Evolutionary conservation across 2,888 invertebrate genomes (phyloP), one percentile per base, ranked within the genome.

Genomic region (Cheilosia variabilis): DNA sequence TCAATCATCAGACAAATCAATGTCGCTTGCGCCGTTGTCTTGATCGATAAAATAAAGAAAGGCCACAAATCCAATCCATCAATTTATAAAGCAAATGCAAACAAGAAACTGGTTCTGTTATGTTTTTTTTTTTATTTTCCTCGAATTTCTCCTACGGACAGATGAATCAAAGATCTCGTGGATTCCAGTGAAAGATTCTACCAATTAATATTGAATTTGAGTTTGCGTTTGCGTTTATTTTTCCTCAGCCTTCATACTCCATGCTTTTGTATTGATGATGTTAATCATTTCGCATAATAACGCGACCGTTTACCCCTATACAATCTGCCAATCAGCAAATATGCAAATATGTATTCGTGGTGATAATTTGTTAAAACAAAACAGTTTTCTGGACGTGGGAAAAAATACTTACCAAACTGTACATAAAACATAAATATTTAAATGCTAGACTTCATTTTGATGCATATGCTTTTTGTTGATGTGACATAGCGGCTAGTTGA

Each of bases 271-370:
- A 27, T 50, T 52, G 45, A 53, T 73, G 60, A 52, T 62, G 58
- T 17, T 37, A 58, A 71, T 34, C 52, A 72, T 47, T 65, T 52
- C 37, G 55, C 65, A 65, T 65, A 75, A 75, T 75, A 75, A 75
- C 45, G 55, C 73, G 73, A 57, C 37, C 73, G 24, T 75, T 73
- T 75, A 75, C 73, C 73, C 65, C 57, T 31, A 15, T 24, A 43
- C 13, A 68, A 41, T 27, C 53, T 7, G 22, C 27, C 31, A 27
- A 66, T 41, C 24, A 37, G 47, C 19, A 22, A 53, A 66, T 53
- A 63, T 63, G 10, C 13, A 37, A 37, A 37, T 37, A 37, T 13
- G 13, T 13, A 37, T 13, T 37, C 13, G 37, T 13, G 4, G 1
- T 37, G 37, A 13, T 37, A 37, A 37, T 37, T 13, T 37, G 37